Evolutionary conservation across 2,888 invertebrate genomes (phyloP), one percentile per base, ranked within the genome.

Genomic region (Trissolcus japonicus): DNA sequence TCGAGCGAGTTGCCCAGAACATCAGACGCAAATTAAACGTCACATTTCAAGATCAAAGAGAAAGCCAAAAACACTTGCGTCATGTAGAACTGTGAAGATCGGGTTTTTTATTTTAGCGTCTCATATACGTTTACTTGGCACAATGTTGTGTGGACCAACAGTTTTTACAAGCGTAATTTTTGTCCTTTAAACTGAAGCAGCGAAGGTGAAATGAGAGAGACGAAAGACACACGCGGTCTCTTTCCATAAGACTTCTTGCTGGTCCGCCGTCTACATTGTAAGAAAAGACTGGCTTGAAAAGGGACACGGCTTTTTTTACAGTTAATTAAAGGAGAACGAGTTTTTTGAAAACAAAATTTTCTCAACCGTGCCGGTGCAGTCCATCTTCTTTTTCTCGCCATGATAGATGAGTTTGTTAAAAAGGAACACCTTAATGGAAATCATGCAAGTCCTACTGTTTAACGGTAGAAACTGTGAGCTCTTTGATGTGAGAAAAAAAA

Each of bases 391-490:
- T 67, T 51, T 46, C 51, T 61, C 17, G 7, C 11, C 41, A 43
- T 74, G 74, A 73, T 74, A 67, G 67, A 74, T 74, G 57, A 14
- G 51, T 35, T 57, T 46, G 46, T 74, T 67, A 61, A 61, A 60
- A 73, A 66, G 55, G 56, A 54, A 72, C 54, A 53, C 56, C 43
- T 43, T 29, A 62, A 67, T 62, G 46, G 51, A 67, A 74, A 74
- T 67, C 56, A 62, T 67, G 53, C 67, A 66, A 61, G 61, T 74
- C 65, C 74, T 74, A 67, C 74, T 74, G 74, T 74, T 73, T 74
- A 67, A 67, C 57, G 67, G 54, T 54, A 48, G 46, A 67, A 66
- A 61, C 25, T 29, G n/a, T n/a, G 48, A 61, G 43, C 55, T 55
- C 65, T 66, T 56, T 56, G 61, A 66, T 73, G 61, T 54, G 14